Evolutionary conservation across 1,140 invertebrate genomes (phyloP).

Genomic region (Prorops nasuta): DNA sequence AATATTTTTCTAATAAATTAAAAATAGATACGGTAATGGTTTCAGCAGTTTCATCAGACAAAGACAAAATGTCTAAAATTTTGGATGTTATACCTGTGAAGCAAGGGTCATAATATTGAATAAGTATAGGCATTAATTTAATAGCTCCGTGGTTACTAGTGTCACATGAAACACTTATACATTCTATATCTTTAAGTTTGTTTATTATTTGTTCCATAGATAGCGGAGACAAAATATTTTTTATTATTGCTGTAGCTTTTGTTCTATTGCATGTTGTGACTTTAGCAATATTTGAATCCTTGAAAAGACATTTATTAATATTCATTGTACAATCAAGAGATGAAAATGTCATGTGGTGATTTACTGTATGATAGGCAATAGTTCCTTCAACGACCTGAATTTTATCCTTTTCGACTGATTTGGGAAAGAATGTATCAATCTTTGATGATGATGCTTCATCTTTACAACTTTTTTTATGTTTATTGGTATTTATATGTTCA

Average conservation of each 20-base stretch:
- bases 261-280: not conserved
- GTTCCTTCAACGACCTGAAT: not conserved
- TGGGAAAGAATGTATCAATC: not conserved
- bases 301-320: not conserved
- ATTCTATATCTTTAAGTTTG: not conserved
- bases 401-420: not conserved
- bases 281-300: not conserved
- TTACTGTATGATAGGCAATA: not conserved
- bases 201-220: not conserved
- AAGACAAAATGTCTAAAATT: not conserved
- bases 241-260: not conserved
- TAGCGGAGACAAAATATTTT: not conserved
- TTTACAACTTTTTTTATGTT: not conserved
- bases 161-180: not conserved
- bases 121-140: conserved; percentile 1
- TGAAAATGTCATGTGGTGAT: not conserved
- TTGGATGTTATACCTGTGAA: not conserved
- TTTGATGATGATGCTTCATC: not conserved
- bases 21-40: not conserved
- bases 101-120: not conserved
- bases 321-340: not conserved
- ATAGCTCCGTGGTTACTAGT: not conserved
- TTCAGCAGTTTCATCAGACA: not conserved
- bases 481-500: not conserved
- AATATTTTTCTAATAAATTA: not conserved